phyloP scores from a whole-genome alignment of 2,797 vertebrate species.

The Pangasius mekongensis region DNA sequence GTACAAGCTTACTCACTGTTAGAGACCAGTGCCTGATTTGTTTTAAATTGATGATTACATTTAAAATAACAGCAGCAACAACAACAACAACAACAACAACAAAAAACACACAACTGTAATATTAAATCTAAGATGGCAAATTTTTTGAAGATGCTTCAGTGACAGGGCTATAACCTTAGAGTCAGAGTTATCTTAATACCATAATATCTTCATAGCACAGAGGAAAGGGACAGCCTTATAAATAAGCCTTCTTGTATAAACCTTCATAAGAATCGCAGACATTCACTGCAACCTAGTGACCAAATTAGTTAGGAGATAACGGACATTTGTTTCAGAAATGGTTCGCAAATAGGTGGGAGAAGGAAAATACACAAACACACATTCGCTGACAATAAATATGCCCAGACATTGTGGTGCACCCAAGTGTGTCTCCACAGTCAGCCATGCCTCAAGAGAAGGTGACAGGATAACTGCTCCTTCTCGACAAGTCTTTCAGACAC shows the following conservation, averaged over 20 bases:
- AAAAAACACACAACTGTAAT: background rate
- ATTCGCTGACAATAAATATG: background rate
- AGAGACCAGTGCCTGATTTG: too few species aligned
- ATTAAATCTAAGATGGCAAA: background rate
- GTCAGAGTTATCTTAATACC: background rate
- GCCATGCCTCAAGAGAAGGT: background rate
- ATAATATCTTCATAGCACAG: background rate
- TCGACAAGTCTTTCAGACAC: slow-evolving; percentile 36
- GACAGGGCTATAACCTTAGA: background rate
- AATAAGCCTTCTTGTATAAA: background rate
- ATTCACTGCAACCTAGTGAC: background rate
- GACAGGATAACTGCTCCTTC: slow-evolving; percentile 26
- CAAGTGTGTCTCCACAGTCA: background rate
- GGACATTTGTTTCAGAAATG: background rate
- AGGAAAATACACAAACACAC: background rate
- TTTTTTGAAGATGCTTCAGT: background rate
- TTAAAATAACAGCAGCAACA: background rate
- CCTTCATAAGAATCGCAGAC: background rate
- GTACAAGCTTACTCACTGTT: background rate
- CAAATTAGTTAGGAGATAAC: background rate
- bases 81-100: too few species aligned
- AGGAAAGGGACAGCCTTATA: background rate
- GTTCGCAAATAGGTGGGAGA: background rate
- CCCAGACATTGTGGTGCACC: too few species aligned
- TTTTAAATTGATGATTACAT: background rate